Conservation (phyloP, 1,140 invertebrate genomes). For the Delia radicum region DNA sequence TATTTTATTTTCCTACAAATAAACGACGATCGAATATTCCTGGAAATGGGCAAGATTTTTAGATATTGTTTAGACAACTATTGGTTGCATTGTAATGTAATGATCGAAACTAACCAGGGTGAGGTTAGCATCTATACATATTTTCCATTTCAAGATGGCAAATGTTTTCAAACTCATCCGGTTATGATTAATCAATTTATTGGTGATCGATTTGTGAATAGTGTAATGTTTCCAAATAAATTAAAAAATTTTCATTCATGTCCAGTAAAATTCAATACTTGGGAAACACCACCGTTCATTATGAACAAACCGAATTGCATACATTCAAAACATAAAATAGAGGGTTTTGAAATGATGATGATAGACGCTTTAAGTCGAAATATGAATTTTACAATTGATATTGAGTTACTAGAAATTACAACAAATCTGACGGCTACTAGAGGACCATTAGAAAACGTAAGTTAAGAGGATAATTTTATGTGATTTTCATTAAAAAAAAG, state of each 20-base stretch:
- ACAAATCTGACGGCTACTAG: conserved; percentile 32
- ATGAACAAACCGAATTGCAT: background rate
- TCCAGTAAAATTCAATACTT: conserved; percentile 31
- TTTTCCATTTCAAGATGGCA: conserved; percentile 33
- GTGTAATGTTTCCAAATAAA: conserved; percentile 37
- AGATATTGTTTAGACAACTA: conserved; percentile 42
- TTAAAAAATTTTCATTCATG: conserved; percentile 36
- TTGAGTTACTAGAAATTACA: background rate
- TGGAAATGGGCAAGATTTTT: conserved; percentile 39
- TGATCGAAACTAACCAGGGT: conserved; percentile 35
- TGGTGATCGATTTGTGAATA: conserved; percentile 30
- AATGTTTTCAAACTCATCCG: conserved; percentile 25
- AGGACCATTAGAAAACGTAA: conserved; percentile 33
- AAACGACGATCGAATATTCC: conserved; percentile 30
- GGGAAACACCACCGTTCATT: conserved; percentile 31
- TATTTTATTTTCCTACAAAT: conserved; percentile 44
- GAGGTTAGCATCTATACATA: conserved; percentile 39
- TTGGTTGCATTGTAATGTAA: conserved; percentile 41
- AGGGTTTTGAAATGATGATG: background rate
- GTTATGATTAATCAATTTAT: conserved; percentile 35
- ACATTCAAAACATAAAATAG: background rate
- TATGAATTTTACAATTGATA: background rate
- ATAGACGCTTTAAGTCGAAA: background rate
- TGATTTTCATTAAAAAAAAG: too few relatives aligned
- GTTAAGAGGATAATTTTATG: background rate